Base-by-base conservation (phyloP, 2,888 invertebrate species). In the Erannis defoliaria region DNA sequence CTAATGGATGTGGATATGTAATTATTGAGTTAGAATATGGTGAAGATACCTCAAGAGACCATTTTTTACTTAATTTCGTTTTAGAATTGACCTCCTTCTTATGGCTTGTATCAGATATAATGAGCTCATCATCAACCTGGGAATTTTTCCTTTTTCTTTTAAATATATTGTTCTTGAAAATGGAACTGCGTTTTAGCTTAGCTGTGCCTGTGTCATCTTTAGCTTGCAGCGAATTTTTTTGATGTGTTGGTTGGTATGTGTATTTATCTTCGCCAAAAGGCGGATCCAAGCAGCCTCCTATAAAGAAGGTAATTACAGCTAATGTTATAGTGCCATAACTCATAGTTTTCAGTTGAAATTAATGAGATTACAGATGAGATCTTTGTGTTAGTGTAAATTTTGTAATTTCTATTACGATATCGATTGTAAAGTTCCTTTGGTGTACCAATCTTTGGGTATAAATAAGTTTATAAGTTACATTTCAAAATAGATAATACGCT, bases 261-360 rank as follows among this genome's bases (percentile, higher is more conserved):
- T 87, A 85, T 70, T 72, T 86, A 1, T 92, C 91, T 80, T 91
- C 90, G 58, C 73, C 75, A 70, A 85, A 90, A 10, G 89, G 86
- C 49, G 92, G 91, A 75, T 93, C 91, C 51, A 92, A 75, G 62
- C 91, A 91, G 12, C 91, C 92, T 46, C 91, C 92, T 92, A 61
- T 61, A 77, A 54, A 19, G 62, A 67, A 29, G 8, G 43, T 33
- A 18, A 23, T 23, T 40, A 40, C 3, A 19, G 2, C 0, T 40
- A 8, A 12, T 12, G 4, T 8, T 16, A 37, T 1, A 16, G 14
- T 16, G 37, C 8, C n/a, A 37, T 33, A 4, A 33, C 10, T 6
- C 26, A 26, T 26, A 26, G 8, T 26, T 26, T 26, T 26, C n/a
- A n/a, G n/a, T 26, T 26, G 4, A 26, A 4, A 8, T 1, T 26